phyloP scores from a whole-genome alignment of 2,888 invertebrate species.

The Hydropsyche betteni region DNA sequence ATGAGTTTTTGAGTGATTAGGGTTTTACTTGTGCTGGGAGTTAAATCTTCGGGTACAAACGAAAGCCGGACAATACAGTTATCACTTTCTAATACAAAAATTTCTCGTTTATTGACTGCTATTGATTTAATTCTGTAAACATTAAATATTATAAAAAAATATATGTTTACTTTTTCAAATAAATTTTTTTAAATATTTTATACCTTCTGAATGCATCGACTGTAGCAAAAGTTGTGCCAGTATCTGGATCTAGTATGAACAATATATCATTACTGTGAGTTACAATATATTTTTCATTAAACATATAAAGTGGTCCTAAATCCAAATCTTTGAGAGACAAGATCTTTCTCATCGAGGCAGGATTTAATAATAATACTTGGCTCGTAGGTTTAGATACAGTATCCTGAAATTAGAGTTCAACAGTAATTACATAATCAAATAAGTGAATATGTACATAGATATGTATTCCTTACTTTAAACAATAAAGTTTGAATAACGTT shows the following conservation, averaged over 20 bases:
- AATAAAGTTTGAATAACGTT: conserved; percentile 85
- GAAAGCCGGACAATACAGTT: conserved; percentile 82
- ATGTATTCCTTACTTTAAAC: conserved; percentile 71
- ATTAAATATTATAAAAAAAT: conserved; percentile 41
- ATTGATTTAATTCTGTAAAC: conserved; percentile 66
- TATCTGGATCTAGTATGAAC: conserved; percentile 79
- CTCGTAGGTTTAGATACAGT: conserved; percentile 66
- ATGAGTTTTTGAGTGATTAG: neutral
- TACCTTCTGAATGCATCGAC: conserved; percentile 72
- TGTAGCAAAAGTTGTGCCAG: conserved; percentile 72
- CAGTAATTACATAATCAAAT: conserved; percentile 50
- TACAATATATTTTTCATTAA: conserved; percentile 76
- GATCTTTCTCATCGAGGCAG: conserved; percentile 58
- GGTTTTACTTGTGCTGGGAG: conserved; percentile 58
- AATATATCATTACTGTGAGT: conserved; percentile 77
- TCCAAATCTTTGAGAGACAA: conserved; percentile 62
- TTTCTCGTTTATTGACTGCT: conserved; percentile 74
- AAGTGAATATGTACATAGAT: conserved; percentile 33
- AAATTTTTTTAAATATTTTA: neutral
- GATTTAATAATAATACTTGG: conserved; percentile 78
- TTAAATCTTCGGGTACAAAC: conserved; percentile 73
- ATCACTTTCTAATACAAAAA: conserved; percentile 84
- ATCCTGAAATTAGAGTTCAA: conserved; percentile 55
- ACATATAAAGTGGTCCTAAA: conserved; percentile 73
- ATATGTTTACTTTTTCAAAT: neutral